A percentile compares a stretch with the other conserved stretches of the same genome.
These are phyloP conservation scores for Ricordea florida DNA, from an alignment of 92 coral and sea anemone species.

Conservation along the genomic window DNA sequence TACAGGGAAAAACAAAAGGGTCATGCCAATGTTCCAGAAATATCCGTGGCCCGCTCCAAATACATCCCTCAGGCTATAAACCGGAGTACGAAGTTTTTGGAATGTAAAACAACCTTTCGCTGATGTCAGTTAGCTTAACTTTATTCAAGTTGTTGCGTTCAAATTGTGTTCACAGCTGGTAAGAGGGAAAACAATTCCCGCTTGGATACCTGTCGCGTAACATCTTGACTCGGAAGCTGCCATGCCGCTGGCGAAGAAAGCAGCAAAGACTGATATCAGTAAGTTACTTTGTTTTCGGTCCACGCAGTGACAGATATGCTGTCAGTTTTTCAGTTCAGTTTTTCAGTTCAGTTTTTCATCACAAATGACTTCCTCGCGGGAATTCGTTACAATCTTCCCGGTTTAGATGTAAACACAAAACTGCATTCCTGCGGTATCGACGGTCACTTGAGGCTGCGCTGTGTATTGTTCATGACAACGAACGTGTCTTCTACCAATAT, in stretches of 20 bases:
- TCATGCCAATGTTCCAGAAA: too few species aligned
- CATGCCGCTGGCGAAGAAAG: constrained; percentile 68
- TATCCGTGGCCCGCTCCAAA: constrained; percentile 7
- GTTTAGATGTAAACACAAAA: constrained; percentile 9
- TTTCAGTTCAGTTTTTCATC: too few species aligned
- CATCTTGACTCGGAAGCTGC: neutral
- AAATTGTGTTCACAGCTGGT: constrained; percentile 9
- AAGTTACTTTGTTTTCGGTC: constrained; percentile 5
- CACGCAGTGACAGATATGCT: too few species aligned
- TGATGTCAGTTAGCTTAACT: neutral
- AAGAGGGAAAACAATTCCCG: neutral
- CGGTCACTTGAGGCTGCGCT: constrained; percentile 11
- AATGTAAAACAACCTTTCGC: neutral
- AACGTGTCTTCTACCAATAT: neutral
- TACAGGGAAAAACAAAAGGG: too few species aligned
- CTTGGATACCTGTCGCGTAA: constrained; percentile 16
- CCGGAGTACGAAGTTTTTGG: neutral
- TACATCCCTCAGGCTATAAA: neutral
- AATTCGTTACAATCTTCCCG: constrained; percentile 10
- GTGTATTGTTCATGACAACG: too few species aligned
- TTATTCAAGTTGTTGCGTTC: neutral
- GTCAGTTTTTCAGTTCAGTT: too few species aligned
- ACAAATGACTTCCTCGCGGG: neutral
- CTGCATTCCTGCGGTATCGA: constrained; percentile 14
- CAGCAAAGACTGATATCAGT: constrained; percentile 76